Percentiles rank a stretch among this genome's conserved stretches.
phyloP scores from a whole-genome alignment of 1,140 invertebrate species.

The Carcinoscorpius rotundicauda region DNA sequence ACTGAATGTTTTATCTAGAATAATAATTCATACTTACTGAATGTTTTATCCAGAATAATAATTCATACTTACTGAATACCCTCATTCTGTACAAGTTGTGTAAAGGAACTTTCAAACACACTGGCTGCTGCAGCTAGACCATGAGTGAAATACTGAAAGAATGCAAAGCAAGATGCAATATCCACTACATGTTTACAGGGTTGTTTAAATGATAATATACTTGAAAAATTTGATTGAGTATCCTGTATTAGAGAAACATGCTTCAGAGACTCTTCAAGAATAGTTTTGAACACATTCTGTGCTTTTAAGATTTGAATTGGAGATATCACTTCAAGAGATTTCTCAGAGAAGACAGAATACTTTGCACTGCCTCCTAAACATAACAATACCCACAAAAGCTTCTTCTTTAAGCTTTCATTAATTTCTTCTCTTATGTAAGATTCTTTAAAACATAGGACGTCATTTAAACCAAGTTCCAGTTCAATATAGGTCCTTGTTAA shows the following conservation, averaged over 20 bases:
- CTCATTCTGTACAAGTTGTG: too few relatives aligned
- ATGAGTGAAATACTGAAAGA: conserved; percentile 30
- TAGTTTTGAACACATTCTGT: conserved; percentile 16
- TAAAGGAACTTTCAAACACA: conserved; percentile 14
- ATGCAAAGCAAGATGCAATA: conserved; percentile 26
- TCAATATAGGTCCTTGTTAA: conserved; percentile 26
- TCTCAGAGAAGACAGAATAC: not conserved
- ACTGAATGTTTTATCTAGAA: too few relatives aligned
- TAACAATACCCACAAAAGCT: conserved; percentile 6
- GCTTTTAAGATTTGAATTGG: conserved; percentile 24
- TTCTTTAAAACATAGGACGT: not conserved
- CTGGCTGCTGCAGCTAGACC: conserved; percentile 11
- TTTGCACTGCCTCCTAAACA: conserved; percentile 17
- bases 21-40: too few relatives aligned
- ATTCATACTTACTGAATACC: too few relatives aligned
- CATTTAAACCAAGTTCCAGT: conserved; percentile 8
- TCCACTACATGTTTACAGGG: conserved; percentile 7
- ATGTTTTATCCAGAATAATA: too few relatives aligned
- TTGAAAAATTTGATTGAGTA: too few relatives aligned
- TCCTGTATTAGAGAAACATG: too few relatives aligned
- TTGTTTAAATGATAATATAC: too few relatives aligned
- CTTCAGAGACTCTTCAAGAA: not conserved
- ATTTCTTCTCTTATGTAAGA: conserved; percentile 9
- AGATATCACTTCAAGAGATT: conserved; percentile 1
- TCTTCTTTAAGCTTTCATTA: not conserved